phyloP scores from a whole-genome alignment of 2,797 vertebrate genomes.

The Hipposideros larvatus region DNA sequence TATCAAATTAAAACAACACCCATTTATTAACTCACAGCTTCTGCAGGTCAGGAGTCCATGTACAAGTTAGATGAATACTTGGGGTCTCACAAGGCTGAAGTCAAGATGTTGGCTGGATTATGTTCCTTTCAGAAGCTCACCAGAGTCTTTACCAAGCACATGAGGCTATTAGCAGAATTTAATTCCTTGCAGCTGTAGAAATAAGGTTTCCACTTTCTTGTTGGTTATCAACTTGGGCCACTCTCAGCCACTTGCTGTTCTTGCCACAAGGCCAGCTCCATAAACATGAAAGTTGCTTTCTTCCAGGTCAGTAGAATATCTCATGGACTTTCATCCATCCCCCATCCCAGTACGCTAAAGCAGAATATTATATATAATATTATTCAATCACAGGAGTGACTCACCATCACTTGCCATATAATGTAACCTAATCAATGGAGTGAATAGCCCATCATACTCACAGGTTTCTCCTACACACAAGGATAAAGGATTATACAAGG shows the following conservation, averaged over 20 bases:
- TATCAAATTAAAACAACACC: not conserved
- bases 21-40: not conserved
- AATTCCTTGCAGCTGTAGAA: not conserved
- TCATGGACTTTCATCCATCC: not conserved
- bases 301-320: not conserved
- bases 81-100: not conserved
- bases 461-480: not conserved
- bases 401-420: not conserved
- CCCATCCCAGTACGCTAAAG: not conserved
- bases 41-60: not conserved
- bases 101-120: not conserved
- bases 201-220: not conserved
- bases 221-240: not conserved
- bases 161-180: not conserved
- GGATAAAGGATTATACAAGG: not conserved
- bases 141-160: not conserved
- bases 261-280: not conserved
- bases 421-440: not conserved
- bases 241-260: not conserved
- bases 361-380: not conserved
- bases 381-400: not conserved
- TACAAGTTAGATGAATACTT: not conserved
- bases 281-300: not conserved
- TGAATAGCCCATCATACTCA: not conserved
- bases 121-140: not conserved